Evolutionary conservation across 2,888 invertebrate species (phyloP), one percentile per base, ranked within the genome.

Genomic region (Ligdia adustata): DNA sequence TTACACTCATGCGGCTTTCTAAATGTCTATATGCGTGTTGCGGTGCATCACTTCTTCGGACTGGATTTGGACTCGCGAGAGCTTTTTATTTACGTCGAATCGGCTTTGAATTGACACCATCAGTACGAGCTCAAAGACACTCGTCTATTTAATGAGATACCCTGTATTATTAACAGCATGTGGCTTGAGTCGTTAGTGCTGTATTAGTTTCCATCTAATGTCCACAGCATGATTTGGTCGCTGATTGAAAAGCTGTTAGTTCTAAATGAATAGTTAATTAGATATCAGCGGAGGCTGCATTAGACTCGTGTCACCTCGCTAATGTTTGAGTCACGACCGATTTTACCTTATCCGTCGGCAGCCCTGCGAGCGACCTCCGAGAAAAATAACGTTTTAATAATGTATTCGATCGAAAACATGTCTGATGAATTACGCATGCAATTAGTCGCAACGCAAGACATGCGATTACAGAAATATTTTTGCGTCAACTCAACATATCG

Each of bases 1-100:
- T 69, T 72, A 53, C 45, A 38, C 66, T 72, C 72, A 72, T 72
- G 67, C 72, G 65, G 78, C 84, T 86, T 86, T 85, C 84, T 86
- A 85, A 80, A 80, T 74, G 69, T 69, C 68, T 50, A 49, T 53
- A 49, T 49, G 37, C 52, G 42, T 45, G 35, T 49, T 41, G 45
- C 44, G 47, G 46, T 48, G 43, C 51, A 42, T 49, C 35, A 42
- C 46, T 52, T 42, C 47, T 46, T 43, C 16, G 34, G 31, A 40
- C n/a, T n/a, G n/a, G n/a, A 55, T 55, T 40, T 39, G 32, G 35
- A 45, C 26, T 28, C 31, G 26, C 33, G 27, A 29, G 29, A 26
- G 38, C 38, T 44, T 40, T 12, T 42, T 32, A 33, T 9, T 12
- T 9, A 33, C 27, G 11, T 11, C 16, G 12, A 27, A 37, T n/a